A percentile compares a stretch with the other conserved stretches of the same genome.
Evolutionary conservation across 2,888 invertebrate species (phyloP).

Genomic region (Lampropteryx suffumata): DNA sequence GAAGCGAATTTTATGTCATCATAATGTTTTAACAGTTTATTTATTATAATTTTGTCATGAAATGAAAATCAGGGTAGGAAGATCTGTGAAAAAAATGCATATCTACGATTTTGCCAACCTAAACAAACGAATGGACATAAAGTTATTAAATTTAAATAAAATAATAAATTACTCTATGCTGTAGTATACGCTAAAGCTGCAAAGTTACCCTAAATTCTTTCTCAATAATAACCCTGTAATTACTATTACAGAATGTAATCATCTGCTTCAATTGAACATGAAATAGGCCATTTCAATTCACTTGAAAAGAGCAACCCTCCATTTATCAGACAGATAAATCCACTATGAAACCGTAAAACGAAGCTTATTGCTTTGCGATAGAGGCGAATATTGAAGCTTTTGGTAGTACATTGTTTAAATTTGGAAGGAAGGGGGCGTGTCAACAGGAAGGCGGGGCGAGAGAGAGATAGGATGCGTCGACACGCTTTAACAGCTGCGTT

Average conservation of each 20-base stretch:
- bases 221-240: constrained; percentile 10
- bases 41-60: too few species aligned
- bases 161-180: too few species aligned
- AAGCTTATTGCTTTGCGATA: constrained; percentile 15
- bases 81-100: too few species aligned
- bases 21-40: too few species aligned
- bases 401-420: constrained; percentile 49
- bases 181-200: not conserved
- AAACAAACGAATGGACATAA: too few species aligned
- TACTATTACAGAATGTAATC: constrained; percentile 12
- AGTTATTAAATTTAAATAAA: too few species aligned
- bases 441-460: constrained; percentile 65
- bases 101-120: too few species aligned
- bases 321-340: constrained; percentile 7
- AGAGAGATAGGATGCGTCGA: constrained; percentile 59
- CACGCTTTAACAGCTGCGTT: constrained; percentile 34
- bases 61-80: too few species aligned
- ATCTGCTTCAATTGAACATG: constrained; percentile 18
- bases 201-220: not conserved
- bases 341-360: constrained; percentile 8
- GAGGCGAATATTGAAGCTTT: constrained; percentile 23
- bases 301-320: constrained; percentile 18
- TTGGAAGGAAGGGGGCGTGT: constrained; percentile 74
- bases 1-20: too few species aligned
- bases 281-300: constrained; percentile 15